These are phyloP conservation scores for Lutjanus argentimaculatus DNA, from an alignment of 2,797 vertebrate genomes.

Conservation along the genomic window DNA sequence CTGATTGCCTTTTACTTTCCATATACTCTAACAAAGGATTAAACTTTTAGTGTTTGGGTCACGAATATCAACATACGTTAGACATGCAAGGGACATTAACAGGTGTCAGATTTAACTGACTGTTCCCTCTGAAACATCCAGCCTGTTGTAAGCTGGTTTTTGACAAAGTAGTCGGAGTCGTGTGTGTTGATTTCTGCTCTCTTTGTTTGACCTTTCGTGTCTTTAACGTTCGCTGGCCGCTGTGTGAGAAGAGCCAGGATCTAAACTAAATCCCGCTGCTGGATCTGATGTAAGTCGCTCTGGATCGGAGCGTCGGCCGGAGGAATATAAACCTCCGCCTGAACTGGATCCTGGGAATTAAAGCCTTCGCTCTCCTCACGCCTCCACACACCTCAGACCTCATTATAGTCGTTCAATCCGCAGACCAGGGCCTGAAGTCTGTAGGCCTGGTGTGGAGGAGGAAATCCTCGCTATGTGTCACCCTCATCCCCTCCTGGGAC, in stretches of 20 bases:
- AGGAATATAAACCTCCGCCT: background rate
- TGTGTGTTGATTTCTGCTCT: background rate
- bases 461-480: background rate
- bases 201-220: constrained; percentile 4
- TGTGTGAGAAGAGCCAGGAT: background rate
- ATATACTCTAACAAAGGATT: too few species aligned
- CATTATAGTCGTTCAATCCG: constrained; percentile 15
- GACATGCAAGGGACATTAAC: too few species aligned
- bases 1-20: too few species aligned
- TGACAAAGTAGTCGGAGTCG: background rate
- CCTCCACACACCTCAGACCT: constrained; percentile 2
- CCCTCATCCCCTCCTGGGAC: background rate
- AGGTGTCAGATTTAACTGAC: too few species aligned
- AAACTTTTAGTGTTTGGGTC: too few species aligned
- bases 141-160: background rate
- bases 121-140: background rate
- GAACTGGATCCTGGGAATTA: background rate
- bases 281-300: background rate
- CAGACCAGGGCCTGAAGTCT: background rate
- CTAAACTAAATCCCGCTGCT: background rate
- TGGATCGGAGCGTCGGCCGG: background rate
- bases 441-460: background rate
- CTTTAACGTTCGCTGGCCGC: background rate
- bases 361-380: background rate
- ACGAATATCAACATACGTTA: too few species aligned